Percentiles rank a stretch among this genome's conserved stretches.
Conservation (phyloP, 2,888 invertebrate genomes). For the Apamea sordens region DNA sequence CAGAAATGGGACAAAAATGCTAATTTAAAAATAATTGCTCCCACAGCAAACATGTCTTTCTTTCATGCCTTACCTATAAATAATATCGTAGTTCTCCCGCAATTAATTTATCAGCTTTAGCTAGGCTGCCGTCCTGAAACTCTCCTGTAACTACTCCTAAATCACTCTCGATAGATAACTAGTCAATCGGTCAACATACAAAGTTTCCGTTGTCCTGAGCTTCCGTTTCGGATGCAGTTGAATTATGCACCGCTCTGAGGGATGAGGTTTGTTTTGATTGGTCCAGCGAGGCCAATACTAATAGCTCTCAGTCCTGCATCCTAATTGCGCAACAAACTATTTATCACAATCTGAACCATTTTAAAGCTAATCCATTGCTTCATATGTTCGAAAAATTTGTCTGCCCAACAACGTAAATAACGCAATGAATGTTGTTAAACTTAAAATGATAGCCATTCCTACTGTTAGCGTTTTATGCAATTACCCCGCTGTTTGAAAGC, state of each 20-base stretch:
- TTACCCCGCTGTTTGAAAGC: background rate
- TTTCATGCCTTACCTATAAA: no score
- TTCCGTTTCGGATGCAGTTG: slow-evolving; percentile 22
- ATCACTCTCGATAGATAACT: slow-evolving; percentile 27
- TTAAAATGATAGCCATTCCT: no score
- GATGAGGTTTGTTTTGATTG: slow-evolving; percentile 31
- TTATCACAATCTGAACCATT: no score
- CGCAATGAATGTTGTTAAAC: no score
- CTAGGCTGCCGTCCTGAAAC: background rate
- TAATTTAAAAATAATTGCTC: no score
- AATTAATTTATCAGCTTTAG: background rate
- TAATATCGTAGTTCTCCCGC: background rate
- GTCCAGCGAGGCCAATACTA: slow-evolving; percentile 1
- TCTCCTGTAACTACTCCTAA: slow-evolving; percentile 8
- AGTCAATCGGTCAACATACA: slow-evolving; percentile 43
- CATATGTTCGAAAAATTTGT: no score
- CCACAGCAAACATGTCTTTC: no score
- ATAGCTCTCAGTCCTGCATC: slow-evolving; percentile 1
- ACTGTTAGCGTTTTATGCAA: no score
- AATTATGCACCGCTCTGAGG: slow-evolving; percentile 4
- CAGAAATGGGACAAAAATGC: no score
- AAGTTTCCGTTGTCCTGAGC: slow-evolving; percentile 15
- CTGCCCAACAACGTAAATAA: no score
- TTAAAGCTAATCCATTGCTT: no score
- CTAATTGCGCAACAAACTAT: no score